A percentile compares a stretch with the other conserved stretches of the same genome.
Evolutionary conservation across 2,113 vertebrate genomes (phyloP).

Genomic region (Argyrosomus japonicus): DNA sequence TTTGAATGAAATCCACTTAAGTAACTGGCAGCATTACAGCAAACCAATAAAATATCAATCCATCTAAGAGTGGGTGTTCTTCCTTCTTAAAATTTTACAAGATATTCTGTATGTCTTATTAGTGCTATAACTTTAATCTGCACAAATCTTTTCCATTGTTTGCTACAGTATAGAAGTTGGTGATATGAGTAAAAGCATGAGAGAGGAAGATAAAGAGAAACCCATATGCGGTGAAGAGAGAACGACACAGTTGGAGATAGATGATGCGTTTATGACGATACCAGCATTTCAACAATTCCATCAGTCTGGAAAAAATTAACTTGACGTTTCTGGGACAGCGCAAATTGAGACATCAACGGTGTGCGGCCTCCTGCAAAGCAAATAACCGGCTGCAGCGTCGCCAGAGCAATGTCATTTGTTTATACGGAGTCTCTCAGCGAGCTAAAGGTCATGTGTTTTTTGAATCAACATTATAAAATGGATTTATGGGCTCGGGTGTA

Average conservation of each 20-base stretch:
- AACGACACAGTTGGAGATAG: constrained; percentile 2
- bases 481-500: constrained; percentile 43
- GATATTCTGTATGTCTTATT: not conserved
- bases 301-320: constrained; percentile 42
- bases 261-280: constrained; percentile 14
- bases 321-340: constrained; percentile 63
- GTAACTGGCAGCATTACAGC: constrained; percentile 30
- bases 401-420: constrained; percentile 66
- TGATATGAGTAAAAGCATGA: constrained; percentile 13
- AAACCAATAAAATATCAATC: constrained; percentile 22
- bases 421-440: constrained; percentile 50
- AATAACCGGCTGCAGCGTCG: constrained; percentile 13
- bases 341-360: constrained; percentile 67
- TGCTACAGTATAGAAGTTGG: not conserved
- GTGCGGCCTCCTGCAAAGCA: constrained; percentile 34
- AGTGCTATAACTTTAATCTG: not conserved
- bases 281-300: constrained; percentile 53
- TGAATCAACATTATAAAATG: constrained; percentile 55
- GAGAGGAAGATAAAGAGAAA: constrained; percentile 9
- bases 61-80: not conserved
- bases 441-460: constrained; percentile 71
- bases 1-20: constrained; percentile 14
- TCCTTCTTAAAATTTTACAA: constrained; percentile 2
- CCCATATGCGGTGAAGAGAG: not conserved
- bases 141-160: not conserved